Base-by-base conservation (phyloP, 2,888 invertebrate genomes). In the Eutolmus rufibarbis region DNA sequence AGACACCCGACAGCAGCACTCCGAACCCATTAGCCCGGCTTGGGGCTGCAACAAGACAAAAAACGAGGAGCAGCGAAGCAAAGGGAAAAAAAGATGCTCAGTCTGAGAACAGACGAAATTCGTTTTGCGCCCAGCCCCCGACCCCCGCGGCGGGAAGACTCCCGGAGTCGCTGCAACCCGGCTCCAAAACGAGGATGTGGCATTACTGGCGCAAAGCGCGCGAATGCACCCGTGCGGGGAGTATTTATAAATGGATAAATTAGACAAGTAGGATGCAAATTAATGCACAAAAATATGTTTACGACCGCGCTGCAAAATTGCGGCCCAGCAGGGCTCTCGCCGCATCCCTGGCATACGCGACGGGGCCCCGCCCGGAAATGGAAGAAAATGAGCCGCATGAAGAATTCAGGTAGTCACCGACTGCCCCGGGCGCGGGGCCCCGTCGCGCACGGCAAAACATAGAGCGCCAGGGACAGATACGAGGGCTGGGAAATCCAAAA, bases 211-310 rank as follows among this genome's bases (percentile, higher is more conserved):
- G 19, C 23, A 51, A 51, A 31, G 51, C 12, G 28, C 34, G 23
- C 56, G 46, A 5, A 74, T 40, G n/a, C 28, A 37, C 28, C 34
- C 84, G 66, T 23, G 40, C 40, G 16, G 66, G 23, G 31, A 19
- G n/a, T 66, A 84, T 84, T 74, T 57, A 84, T 74, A 84, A 84
- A 84, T 66, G 74, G 66, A 66, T 84, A 84, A 84, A 84, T 84
- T 57, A 84, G 84, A 84, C 84, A 57, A 37, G 40, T 14, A n/a
- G 81, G 81, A 81, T 81, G 81, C 81, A 84, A 84, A 84, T 84
- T 84, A 84, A 84, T 66, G 84, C 66, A 84, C 84, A 57, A 66
- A 84, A 84, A 84, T 66, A 84, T 84, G 74, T 84, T 37, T 74
- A 84, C 84, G 66, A 74, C 84, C 40, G 51, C 16, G 12, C 23